Evolutionary conservation across 2,888 invertebrate genomes (phyloP), one percentile per base, ranked within the genome.

Genomic region (Tenthredo distinguenda): DNA sequence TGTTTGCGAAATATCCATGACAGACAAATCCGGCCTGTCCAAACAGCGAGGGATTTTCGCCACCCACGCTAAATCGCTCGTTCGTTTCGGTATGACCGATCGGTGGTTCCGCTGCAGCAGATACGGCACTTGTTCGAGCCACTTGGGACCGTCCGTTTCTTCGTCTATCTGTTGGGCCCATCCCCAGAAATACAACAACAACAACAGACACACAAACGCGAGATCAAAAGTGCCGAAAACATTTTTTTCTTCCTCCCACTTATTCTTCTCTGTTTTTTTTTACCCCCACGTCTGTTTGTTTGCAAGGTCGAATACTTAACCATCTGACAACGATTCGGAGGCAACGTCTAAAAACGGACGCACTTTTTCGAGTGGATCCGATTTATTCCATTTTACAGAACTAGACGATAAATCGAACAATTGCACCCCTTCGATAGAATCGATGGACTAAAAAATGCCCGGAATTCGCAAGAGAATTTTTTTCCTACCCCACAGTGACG

Each of bases 1-100:
- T 83, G 83, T 83, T 83, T 83, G 83, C 83, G 34, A 43, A 83
- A 83, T 83, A 83, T 83, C 83, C 83, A 83, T 83, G 83, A 83
- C 83, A 83, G 83, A 83, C 68, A 83, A 83, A 83, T 83, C 83
- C 71, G 82, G 40, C 83, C 83, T 83, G 83, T 83, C 83, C 68
- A 83, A 83, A 83, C 83, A 83, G 34, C 83, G 26, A 68, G 68
- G 47, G 65, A 18, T 71, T 83, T 83, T 68, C 21, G 83, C 26
- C 83, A 83, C 83, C 83, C 83, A 34, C 83, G 50, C 83, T 68
- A 83, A 83, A 83, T 83, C 50, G 83, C 34, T 68, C 2, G 43
- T 83, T 83, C 26, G 83, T 83, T 12, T 83, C 83, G 68, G 68
- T 83, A 83, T 83, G 83, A 83, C 83, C 83, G 68, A 68, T 68